Conservation (phyloP, 2,888 invertebrate genomes). For the Spodoptera littoralis region DNA sequence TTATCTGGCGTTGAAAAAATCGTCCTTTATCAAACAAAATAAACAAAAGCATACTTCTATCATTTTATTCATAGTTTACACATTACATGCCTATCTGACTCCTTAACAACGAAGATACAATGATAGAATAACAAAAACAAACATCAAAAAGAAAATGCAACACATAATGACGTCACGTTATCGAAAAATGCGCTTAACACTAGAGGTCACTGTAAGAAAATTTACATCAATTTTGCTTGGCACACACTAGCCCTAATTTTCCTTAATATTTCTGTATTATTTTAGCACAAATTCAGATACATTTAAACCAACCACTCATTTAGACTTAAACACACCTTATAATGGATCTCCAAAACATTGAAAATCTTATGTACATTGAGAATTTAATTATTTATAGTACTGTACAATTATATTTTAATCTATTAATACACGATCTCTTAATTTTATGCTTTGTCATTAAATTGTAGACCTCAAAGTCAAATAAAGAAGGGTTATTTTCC, state of each 20-base stretch:
- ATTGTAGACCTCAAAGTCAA: too few species aligned
- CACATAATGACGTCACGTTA: conserved; percentile 52
- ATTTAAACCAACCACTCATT: conserved; percentile 7
- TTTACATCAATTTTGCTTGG: conserved; percentile 35
- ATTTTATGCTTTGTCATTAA: too few species aligned
- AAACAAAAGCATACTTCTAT: conserved; percentile 60
- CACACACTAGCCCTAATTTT: conserved; percentile 42
- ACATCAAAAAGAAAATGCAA: conserved; percentile 66
- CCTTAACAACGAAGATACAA: conserved; percentile 68
- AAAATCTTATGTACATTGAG: conserved; percentile 27
- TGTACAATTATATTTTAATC: conserved; percentile 25
- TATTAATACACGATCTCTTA: too few species aligned
- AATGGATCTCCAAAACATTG: conserved; percentile 11
- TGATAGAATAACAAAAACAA: conserved; percentile 70
- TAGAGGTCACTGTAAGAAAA: conserved; percentile 40
- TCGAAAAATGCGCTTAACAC: conserved; percentile 39
- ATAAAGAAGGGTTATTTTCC: too few species aligned
- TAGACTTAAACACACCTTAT: not conserved
- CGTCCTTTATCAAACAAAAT: not conserved
- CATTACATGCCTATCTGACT: conserved; percentile 74
- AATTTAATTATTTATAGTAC: conserved; percentile 17
- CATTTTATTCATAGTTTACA: conserved; percentile 78
- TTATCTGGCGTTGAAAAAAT: too few species aligned
- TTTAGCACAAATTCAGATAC: conserved; percentile 13
- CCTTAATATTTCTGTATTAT: not conserved